A percentile compares a stretch with the other conserved stretches of the same genome.
phyloP scores from a whole-genome alignment of 2,888 invertebrate genomes.

The Alsophila aescularia region DNA sequence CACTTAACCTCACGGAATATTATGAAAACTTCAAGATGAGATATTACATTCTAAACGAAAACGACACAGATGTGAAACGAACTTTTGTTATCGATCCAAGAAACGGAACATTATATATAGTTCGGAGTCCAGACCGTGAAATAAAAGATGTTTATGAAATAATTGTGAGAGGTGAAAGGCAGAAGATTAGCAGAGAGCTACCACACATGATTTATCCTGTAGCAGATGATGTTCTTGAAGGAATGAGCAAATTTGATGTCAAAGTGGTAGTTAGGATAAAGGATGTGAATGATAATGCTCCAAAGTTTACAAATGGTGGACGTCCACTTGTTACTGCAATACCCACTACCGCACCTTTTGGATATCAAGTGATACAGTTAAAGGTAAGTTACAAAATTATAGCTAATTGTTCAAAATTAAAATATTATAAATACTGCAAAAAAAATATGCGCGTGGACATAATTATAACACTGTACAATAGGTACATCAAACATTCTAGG shows the following conservation, averaged over 20 bases:
- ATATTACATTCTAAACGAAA: constrained; percentile 86
- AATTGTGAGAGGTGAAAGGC: constrained; percentile 78
- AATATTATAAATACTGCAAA: no score
- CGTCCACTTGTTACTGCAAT: constrained; percentile 93
- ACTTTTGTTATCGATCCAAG: constrained; percentile 90
- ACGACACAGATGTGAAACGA: constrained; percentile 83
- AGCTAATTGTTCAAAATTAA: no score
- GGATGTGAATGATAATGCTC: constrained; percentile 93
- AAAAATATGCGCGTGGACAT: no score
- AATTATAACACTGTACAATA: no score
- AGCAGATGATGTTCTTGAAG: constrained; percentile 88
- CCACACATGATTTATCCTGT: constrained; percentile 91
- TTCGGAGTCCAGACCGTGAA: constrained; percentile 91
- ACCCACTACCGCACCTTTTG: constrained; percentile 91
- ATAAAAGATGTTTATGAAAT: constrained; percentile 86
- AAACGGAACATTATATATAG: constrained; percentile 90
- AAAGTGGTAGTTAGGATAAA: constrained; percentile 90
- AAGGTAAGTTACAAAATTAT: constrained; percentile 75
- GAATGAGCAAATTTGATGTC: constrained; percentile 90
- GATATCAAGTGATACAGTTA: constrained; percentile 91
- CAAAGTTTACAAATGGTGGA: constrained; percentile 89
- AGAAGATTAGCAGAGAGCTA: constrained; percentile 87
- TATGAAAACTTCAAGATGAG: constrained; percentile 86
- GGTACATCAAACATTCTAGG: no score
- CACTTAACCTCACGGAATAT: constrained; percentile 89